Evolutionary conservation across 1,140 invertebrate genomes (phyloP).

Genomic region (Armadillidium nasatum): DNA sequence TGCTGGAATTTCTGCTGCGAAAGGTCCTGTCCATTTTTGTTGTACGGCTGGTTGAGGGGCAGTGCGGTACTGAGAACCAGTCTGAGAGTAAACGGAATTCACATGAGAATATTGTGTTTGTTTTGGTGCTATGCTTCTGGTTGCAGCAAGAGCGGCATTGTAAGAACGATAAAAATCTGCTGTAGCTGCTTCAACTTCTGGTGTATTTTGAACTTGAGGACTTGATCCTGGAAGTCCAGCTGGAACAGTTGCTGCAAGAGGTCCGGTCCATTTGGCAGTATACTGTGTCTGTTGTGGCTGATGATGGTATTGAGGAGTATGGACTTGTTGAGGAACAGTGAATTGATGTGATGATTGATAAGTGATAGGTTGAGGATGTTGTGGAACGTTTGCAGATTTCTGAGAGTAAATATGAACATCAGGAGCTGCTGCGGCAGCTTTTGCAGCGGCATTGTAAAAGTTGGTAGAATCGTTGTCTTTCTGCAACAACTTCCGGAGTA

Average conservation of each 20-base stretch:
- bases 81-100: background rate
- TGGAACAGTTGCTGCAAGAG: slow-evolving; percentile 31
- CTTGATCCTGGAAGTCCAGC: slow-evolving; percentile 32
- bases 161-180: slow-evolving; percentile 28
- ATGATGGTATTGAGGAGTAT: background rate
- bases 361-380: background rate
- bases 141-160: slow-evolving; percentile 29
- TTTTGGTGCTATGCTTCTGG: background rate
- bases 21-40: slow-evolving; percentile 33
- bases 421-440: slow-evolving; percentile 26
- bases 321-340: background rate
- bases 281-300: background rate
- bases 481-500: slow-evolving; percentile 26
- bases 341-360: slow-evolving; percentile 11
- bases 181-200: slow-evolving; percentile 32
- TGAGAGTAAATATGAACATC: slow-evolving; percentile 3
- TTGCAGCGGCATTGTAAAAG: slow-evolving; percentile 22
- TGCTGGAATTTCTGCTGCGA: slow-evolving; percentile 32
- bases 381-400: background rate
- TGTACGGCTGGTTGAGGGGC: background rate
- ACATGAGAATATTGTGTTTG: background rate
- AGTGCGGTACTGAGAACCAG: background rate
- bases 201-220: slow-evolving; percentile 28
- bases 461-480: slow-evolving; percentile 23
- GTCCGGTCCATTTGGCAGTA: slow-evolving; percentile 33